Base-by-base conservation (phyloP, 2,113 vertebrate species). In the Xenopus laevis region DNA sequence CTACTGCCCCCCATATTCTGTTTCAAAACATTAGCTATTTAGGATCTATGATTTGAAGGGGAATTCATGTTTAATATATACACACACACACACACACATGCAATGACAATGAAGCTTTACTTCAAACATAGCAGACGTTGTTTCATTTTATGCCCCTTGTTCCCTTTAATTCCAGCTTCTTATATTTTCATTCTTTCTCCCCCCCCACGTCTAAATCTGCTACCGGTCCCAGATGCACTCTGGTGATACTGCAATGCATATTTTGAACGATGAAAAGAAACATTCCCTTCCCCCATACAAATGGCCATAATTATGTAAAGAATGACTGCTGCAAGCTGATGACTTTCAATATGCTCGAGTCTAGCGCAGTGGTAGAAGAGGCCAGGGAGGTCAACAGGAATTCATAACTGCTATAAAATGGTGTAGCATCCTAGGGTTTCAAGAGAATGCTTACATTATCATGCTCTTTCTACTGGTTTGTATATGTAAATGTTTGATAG, bases 401-500 rank as follows among this genome's bases (percentile, higher is more conserved):
- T 95, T 95, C 93, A 94, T 95, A 95, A 95, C 94, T 92, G 93
- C 93, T 95, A 93, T 94, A 93, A 94, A 93, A 95, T 89, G 90
- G 91, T 89, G 88, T 87, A 88, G 88, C 88, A 89, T 92, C 90
- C 86, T 83, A 87, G 88, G 91, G 86, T 85, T 91, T 86, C 86
- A 86, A 86, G 87, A 87, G 88, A 89, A 93, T 87, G 90, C 91
- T 93, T 89, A 91, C 87, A 94, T 91, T 91, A 91, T 90, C 89
- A 86, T 91, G 87, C 80, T 85, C 87, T 89, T 90, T 92, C 87
- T 85, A 85, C 87, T 91, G 92, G 90, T 92, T 91, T 90, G 91
- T 93, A 90, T 93, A 94, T 94, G 93, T 94, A 95, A 94, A 94
- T 94, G 88, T 85, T 84, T 86, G 87, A 87, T 91, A 87, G 91